Percentiles rank a stretch among this genome's conserved stretches.
These are phyloP conservation scores for Zonotrichia albicollis DNA, from an alignment of 2,797 vertebrate species.

Conservation along the genomic window DNA sequence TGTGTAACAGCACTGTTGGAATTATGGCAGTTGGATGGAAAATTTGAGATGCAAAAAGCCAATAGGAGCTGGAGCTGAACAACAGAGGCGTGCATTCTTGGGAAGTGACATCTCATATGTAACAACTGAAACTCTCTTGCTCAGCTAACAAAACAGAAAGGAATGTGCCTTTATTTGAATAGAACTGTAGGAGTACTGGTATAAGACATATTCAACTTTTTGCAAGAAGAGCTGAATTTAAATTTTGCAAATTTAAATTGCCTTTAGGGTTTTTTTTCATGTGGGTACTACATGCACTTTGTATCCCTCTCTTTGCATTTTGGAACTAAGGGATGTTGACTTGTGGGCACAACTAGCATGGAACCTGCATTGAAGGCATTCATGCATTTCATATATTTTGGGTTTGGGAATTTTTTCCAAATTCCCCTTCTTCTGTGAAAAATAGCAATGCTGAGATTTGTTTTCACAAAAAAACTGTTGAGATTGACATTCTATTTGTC, in stretches of 20 bases:
- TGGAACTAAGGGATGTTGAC: neutral
- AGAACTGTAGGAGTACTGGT: neutral
- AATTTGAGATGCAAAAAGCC: constrained; percentile 27
- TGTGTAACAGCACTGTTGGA: neutral
- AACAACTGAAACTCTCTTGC: constrained; percentile 68
- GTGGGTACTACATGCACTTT: neutral
- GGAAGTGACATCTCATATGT: constrained; percentile 63
- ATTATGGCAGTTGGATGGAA: constrained; percentile 26
- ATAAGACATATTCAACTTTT: neutral
- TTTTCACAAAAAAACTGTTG: constrained; percentile 1
- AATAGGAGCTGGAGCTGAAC: neutral
- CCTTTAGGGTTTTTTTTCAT: neutral
- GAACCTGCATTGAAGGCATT: neutral
- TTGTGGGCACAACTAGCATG: neutral
- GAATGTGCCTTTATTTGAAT: constrained; percentile 66
- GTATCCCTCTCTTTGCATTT: neutral
- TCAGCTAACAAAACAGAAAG: constrained; percentile 41
- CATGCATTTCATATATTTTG: neutral
- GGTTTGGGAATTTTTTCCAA: rapidly evolving
- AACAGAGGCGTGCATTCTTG: constrained; percentile 64
- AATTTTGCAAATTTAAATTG: neutral
- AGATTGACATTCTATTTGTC: constrained; percentile 5
- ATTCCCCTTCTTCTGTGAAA: neutral
- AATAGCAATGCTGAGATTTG: neutral
- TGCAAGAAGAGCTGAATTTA: neutral